Evolutionary conservation across 2,888 invertebrate species (phyloP).

Genomic region (Drosophila bunnanda): DNA sequence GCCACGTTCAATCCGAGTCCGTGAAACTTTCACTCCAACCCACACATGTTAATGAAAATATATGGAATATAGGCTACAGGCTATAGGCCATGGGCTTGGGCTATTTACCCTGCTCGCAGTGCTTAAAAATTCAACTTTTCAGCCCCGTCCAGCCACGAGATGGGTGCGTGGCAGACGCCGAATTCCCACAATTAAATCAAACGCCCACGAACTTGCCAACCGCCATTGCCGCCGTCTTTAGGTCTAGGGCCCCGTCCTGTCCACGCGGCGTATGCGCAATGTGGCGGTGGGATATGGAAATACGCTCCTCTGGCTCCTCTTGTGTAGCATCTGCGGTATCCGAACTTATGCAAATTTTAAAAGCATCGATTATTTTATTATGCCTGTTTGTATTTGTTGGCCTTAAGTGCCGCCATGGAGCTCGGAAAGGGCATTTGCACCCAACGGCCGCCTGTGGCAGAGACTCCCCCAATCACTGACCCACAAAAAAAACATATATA

Average conservation of each 20-base stretch:
- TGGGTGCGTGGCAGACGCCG: conserved; percentile 43
- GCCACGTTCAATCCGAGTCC: conserved; percentile 17
- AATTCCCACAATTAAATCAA: conserved; percentile 79
- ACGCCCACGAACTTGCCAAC: conserved; percentile 31
- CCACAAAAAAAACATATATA: conserved; percentile 37
- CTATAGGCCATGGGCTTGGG: background rate
- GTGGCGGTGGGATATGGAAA: conserved; percentile 41
- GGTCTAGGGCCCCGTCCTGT: conserved; percentile 24
- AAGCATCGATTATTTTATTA: conserved; percentile 59
- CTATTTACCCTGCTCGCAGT: conserved; percentile 7
- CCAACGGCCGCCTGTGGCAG: conserved; percentile 14
- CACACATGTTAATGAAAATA: conserved; percentile 39
- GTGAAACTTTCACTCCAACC: conserved; percentile 28
- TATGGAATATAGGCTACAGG: conserved; percentile 9
- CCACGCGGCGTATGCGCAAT: conserved; percentile 49
- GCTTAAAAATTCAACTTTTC: conserved; percentile 57
- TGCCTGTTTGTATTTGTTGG: conserved; percentile 40
- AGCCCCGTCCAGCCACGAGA: conserved; percentile 41
- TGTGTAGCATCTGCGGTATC: conserved; percentile 41
- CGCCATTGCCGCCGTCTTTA: conserved; percentile 23
- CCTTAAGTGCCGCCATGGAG: conserved; percentile 4
- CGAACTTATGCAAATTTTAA: conserved; percentile 66
- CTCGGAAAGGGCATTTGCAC: conserved; percentile 15
- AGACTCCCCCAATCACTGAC: conserved; percentile 37
- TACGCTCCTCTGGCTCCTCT: conserved; percentile 32